A percentile compares a stretch with the other conserved stretches of the same genome.
phyloP scores from a whole-genome alignment of 2,113 vertebrate genomes.

The Hyperopisus bebe region DNA sequence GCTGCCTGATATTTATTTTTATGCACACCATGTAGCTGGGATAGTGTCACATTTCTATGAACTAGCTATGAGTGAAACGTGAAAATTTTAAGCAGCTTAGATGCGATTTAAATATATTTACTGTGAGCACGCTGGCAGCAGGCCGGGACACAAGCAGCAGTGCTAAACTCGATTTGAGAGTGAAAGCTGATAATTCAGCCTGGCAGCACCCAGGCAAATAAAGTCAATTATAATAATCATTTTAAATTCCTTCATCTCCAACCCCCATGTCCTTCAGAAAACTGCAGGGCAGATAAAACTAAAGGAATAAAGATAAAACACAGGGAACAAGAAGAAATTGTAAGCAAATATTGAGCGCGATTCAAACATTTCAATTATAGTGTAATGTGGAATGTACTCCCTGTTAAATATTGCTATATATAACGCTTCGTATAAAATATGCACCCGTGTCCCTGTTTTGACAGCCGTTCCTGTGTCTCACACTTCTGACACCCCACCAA shows the following conservation, averaged over 20 bases:
- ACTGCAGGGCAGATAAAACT: slow-evolving; percentile 53
- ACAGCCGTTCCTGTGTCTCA: neutral
- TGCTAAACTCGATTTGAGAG: slow-evolving; percentile 73
- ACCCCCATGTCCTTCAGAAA: slow-evolving; percentile 52
- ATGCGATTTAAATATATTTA: slow-evolving; percentile 88
- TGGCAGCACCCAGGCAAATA: slow-evolving; percentile 75
- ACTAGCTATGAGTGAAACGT: slow-evolving; percentile 75
- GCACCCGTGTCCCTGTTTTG: neutral
- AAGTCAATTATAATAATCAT: slow-evolving; percentile 65
- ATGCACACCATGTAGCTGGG: slow-evolving; percentile 40
- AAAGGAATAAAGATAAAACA: slow-evolving; percentile 17
- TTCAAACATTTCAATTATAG: neutral
- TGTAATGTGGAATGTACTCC: neutral
- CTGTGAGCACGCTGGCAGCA: slow-evolving; percentile 67
- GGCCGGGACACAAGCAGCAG: slow-evolving; percentile 72
- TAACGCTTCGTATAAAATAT: neutral
- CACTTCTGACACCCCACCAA: neutral
- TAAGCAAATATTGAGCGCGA: neutral
- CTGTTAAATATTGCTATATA: neutral
- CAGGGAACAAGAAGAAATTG: slow-evolving; percentile 22
- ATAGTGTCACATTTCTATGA: slow-evolving; percentile 76
- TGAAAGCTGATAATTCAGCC: slow-evolving; percentile 68
- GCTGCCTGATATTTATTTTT: neutral
- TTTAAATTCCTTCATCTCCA: slow-evolving; percentile 61
- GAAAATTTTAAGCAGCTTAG: slow-evolving; percentile 89